Evolutionary conservation across 2,113 vertebrate genomes (phyloP).

Genomic region (Eulacestoma nigropectus): DNA sequence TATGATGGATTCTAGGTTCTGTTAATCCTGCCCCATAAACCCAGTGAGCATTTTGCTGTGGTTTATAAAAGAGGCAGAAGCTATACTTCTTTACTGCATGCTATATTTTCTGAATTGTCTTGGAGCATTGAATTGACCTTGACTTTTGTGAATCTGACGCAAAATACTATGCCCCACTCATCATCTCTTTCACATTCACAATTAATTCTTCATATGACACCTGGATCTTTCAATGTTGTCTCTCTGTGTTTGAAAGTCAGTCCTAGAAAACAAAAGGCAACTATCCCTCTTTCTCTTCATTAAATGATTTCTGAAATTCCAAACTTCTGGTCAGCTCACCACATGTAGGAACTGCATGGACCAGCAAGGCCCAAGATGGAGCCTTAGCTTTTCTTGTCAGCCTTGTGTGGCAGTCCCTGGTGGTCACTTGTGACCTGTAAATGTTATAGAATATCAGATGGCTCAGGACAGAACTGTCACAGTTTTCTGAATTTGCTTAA

Average conservation of each 20-base stretch:
- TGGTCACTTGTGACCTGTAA: neutral
- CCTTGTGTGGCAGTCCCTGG: neutral
- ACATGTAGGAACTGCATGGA: neutral
- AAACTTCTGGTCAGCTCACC: neutral
- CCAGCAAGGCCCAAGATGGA: accelerated
- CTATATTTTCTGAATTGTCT: neutral
- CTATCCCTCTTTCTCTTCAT: neutral
- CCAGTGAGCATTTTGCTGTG: neutral
- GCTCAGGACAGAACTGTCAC: neutral
- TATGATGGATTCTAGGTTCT: neutral
- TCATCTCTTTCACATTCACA: neutral
- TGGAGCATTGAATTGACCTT: neutral
- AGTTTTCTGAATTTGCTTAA: neutral
- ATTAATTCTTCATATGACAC: neutral
- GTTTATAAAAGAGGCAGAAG: neutral
- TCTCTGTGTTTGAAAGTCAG: neutral
- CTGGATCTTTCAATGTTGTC: neutral
- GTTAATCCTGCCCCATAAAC: neutral
- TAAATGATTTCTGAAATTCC: neutral
- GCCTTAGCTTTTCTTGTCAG: neutral
- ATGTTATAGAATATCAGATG: neutral
- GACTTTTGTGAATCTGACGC: neutral
- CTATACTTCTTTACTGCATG: neutral
- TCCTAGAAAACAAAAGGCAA: neutral
- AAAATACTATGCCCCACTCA: neutral